Base-by-base conservation (phyloP, 1,140 invertebrate species). In the Lineus longissimus region DNA sequence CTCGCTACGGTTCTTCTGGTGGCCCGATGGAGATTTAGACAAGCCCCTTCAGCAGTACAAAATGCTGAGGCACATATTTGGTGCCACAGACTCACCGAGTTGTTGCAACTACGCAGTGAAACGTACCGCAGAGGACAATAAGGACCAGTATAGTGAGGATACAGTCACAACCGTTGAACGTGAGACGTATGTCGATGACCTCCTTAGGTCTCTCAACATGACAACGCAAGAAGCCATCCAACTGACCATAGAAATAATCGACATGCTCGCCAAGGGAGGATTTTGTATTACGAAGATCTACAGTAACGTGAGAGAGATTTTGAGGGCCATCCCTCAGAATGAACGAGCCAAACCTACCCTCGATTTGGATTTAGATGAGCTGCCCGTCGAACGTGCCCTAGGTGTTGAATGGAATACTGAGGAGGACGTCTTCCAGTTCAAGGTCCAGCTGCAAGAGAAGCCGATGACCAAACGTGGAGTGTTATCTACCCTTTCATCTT, bases 21-120 rank as follows among this genome's bases (percentile, higher is more conserved):
- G n/a, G n/a, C n/a, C 59, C 30, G n/a, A 23, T 70, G 0, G 43
- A 59, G 17, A 66, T 69, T 30, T 33, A 19, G 22, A 59, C 19
- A 33, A 33, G 29, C n/a, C 64, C 29, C 59, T 58, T 2, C 19
- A 23, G 2, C 61, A 63, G 9, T 66, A 69, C 57, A 45, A 59
- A 45, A 70, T 69, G 69, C 57, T 13, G 4, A 65, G 66, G 15
- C 64, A 69, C 56, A 30, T 67, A 51, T 71, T 69, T 55, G 67
- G 67, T 6, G 59, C 62, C 15, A 45, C 59, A 0, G 64, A 67
- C n/a, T 69, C 70, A 31, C 70, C 70, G 22, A 60, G 61, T 41
- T 64, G 59, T 57, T 41, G 62, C 15, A 60, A 61, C 41, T 67
- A 54, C 31, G 66, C 55, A 29, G 40, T 71, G 23, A 62, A 57